Evolutionary conservation across 2,888 invertebrate genomes (phyloP), one percentile per base, ranked within the genome.

Genomic region (Euclidia mi): DNA sequence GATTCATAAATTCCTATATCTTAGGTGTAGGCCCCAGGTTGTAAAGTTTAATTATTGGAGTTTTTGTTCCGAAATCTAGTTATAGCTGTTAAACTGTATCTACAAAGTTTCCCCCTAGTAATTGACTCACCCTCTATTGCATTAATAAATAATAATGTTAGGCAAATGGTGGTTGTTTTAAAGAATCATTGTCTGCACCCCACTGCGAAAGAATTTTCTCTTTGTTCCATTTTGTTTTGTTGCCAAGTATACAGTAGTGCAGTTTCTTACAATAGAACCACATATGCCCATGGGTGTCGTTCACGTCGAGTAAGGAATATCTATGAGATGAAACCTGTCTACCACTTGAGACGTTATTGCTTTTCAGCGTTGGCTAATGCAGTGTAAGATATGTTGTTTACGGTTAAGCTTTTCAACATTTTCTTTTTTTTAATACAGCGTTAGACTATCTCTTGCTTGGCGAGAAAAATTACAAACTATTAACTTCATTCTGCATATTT

Each of bases 61-160:
- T 25, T 40, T 40, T 40, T 20, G 11, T 11, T 25, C 20, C 6
- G 20, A 40, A 40, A 20, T 40, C 20, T 12, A 11, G 40, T 20
- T 40, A 40, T 25, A 20, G 25, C 20, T 40, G 40, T 40, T 11
- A 11, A 40, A 11, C 11, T 40, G 10, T 17, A 20, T 12, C 20
- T 20, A 20, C 10, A 20, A 12, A 20, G 2, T 15, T 11, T 6
- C 6, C 40, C 40, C 25, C n/a, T n/a, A n/a, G n/a, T n/a, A n/a
- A n/a, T n/a, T n/a, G n/a, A n/a, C n/a, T 3, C 40, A 40, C 25
- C 40, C 40, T 25, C 40, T 40, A 40, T 40, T 11, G 12, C 40
- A 10, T 40, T 40, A 40, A 25, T 40, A 40, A 40, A 40, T 25
- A 40, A 40, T 40, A 25, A 40, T 25, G n/a, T n/a, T n/a, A n/a